These are phyloP conservation scores for Melikaiella ostensackeni DNA, from an alignment of 2,888 invertebrate species.

Conservation along the genomic window DNA sequence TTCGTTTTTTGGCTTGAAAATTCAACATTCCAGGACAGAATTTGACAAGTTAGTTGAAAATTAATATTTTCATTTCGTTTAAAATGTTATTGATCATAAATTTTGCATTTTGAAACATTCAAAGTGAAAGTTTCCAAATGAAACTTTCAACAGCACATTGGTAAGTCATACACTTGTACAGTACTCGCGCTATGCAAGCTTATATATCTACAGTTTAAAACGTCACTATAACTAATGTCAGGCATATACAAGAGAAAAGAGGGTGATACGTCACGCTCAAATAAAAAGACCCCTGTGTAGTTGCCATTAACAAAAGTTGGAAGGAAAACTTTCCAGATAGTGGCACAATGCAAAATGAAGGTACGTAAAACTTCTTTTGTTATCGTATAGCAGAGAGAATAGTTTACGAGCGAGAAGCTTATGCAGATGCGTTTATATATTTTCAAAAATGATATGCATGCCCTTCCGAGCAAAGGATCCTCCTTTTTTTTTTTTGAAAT, in stretches of 20 bases:
- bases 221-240: constrained; percentile 36
- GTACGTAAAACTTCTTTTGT: constrained; percentile 36
- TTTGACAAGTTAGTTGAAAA: no score
- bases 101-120: no score
- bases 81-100: no score
- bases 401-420: neutral
- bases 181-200: neutral
- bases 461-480: neutral
- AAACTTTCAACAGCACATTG: no score
- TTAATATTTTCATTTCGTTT: no score
- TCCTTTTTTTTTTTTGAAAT: neutral
- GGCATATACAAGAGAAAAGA: constrained; percentile 32
- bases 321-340: constrained; percentile 36
- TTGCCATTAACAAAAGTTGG: constrained; percentile 36
- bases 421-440: constrained; percentile 11
- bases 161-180: no score
- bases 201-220: constrained; percentile 4
- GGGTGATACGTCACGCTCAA: constrained; percentile 25
- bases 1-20: no score
- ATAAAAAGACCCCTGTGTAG: constrained; percentile 29
- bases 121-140: no score
- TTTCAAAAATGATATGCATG: constrained; percentile 18
- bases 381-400: constrained; percentile 6
- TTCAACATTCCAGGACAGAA: no score
- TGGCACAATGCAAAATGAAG: constrained; percentile 37